Percentiles rank a stretch among this genome's conserved stretches.
phyloP scores from a whole-genome alignment of 2,888 invertebrate species.

The Acleris emargana region DNA sequence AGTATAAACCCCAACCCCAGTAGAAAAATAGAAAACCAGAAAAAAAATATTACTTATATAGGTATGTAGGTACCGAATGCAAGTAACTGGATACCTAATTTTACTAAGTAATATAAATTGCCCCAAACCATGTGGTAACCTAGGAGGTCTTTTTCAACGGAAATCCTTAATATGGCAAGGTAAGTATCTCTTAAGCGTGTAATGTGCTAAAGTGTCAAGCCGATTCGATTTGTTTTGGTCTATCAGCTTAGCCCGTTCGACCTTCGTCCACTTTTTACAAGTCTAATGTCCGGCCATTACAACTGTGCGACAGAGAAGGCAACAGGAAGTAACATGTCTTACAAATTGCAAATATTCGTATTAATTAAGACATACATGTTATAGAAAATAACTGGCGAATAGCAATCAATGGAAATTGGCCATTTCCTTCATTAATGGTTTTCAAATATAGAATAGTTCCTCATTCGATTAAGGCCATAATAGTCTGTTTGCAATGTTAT shows the following conservation, averaged over 20 bases:
- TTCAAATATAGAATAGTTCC: neutral
- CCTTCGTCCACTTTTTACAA: conserved; percentile 20
- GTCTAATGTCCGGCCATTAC: conserved; percentile 33
- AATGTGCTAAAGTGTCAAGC: no score
- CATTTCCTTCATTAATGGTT: conserved; percentile 23
- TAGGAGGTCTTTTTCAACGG: no score
- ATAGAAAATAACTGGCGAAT: conserved; percentile 16
- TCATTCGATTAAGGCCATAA: neutral
- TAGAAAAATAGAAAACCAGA: no score
- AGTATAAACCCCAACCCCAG: no score
- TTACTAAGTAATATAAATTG: no score
- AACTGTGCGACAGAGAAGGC: conserved; percentile 50
- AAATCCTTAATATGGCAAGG: no score
- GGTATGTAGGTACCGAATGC: no score
- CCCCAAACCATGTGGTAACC: no score
- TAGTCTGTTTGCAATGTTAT: neutral
- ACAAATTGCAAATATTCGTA: conserved; percentile 6
- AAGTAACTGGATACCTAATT: no score
- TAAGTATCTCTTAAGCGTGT: no score
- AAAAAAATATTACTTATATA: no score
- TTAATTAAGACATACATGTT: conserved; percentile 7
- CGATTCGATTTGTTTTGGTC: neutral
- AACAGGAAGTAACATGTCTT: conserved; percentile 53
- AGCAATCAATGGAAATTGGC: conserved; percentile 16
- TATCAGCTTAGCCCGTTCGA: conserved; percentile 1